Conservation (phyloP, 2,113 vertebrate genomes). For the Myrmophylax atrothorax region DNA sequence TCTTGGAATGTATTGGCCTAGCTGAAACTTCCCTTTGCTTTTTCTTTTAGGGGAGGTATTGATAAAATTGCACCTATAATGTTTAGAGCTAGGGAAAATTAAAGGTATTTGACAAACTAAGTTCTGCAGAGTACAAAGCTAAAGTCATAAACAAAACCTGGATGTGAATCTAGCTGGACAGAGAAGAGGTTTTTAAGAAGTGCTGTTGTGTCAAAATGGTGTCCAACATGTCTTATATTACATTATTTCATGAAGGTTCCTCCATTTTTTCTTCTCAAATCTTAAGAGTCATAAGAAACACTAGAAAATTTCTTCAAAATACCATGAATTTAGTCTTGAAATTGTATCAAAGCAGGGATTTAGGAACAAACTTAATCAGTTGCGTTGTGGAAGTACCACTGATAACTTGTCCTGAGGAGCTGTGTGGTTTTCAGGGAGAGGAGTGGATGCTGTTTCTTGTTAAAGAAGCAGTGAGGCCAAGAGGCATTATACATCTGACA, state of each 20-base stretch:
- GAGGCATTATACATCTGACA: neutral
- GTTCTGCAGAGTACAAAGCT: neutral
- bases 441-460: neutral
- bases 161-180: neutral
- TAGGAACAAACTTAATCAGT: neutral
- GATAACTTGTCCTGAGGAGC: neutral
- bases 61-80: accelerated
- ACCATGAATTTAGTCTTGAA: neutral
- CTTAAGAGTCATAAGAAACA: neutral
- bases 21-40: neutral
- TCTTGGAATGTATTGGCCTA: neutral
- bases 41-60: neutral
- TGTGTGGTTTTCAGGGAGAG: neutral
- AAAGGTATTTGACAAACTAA: neutral
- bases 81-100: neutral
- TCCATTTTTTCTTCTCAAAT: neutral
- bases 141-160: neutral
- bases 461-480: neutral
- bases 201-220: neutral
- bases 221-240: neutral
- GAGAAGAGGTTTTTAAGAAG: neutral
- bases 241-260: neutral
- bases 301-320: neutral
- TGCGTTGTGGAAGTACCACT: neutral
- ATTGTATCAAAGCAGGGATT: neutral